Evolutionary conservation across 2,113 vertebrate species (phyloP).

Genomic region (Pheucticus melanocephalus): DNA sequence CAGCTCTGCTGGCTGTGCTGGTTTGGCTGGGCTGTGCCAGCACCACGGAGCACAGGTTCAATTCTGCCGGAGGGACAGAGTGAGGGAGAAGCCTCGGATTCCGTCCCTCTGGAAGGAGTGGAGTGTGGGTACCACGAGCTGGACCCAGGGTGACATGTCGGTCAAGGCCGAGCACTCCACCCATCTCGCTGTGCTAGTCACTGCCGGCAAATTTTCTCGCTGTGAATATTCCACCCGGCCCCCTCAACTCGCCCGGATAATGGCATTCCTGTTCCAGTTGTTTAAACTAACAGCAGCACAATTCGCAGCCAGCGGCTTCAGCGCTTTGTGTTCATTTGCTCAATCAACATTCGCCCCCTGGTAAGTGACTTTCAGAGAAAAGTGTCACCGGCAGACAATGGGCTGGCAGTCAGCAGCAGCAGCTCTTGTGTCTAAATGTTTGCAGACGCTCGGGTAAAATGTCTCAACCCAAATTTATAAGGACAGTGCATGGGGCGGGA

Average conservation of each 20-base stretch:
- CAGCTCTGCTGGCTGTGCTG: not conserved
- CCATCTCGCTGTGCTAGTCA: not conserved
- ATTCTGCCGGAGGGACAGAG: not conserved
- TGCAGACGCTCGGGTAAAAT: constrained; percentile 70
- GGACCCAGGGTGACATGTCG: not conserved
- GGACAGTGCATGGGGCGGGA: constrained; percentile 26
- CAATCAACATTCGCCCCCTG: constrained; percentile 54
- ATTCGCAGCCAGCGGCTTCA: constrained; percentile 42
- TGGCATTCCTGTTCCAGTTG: constrained; percentile 64
- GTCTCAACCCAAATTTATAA: constrained; percentile 68
- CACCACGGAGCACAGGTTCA: not conserved
- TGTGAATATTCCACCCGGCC: constrained; percentile 19
- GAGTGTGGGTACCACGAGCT: not conserved
- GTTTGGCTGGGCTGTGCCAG: not conserved
- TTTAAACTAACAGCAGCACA: constrained; percentile 72
- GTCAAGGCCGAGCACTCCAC: not conserved
- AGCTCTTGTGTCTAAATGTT: constrained; percentile 70
- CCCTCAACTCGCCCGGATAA: constrained; percentile 36
- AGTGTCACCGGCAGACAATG: constrained; percentile 73
- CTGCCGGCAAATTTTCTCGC: constrained; percentile 11
- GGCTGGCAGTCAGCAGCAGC: constrained; percentile 63
- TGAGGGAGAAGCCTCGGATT: not conserved
- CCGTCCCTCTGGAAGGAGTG: not conserved
- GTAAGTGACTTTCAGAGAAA: constrained; percentile 69
- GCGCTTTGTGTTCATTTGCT: constrained; percentile 50